A percentile compares a stretch with the other conserved stretches of the same genome.
Evolutionary conservation across 2,113 vertebrate genomes (phyloP).

Genomic region (Saguinus imperator): DNA sequence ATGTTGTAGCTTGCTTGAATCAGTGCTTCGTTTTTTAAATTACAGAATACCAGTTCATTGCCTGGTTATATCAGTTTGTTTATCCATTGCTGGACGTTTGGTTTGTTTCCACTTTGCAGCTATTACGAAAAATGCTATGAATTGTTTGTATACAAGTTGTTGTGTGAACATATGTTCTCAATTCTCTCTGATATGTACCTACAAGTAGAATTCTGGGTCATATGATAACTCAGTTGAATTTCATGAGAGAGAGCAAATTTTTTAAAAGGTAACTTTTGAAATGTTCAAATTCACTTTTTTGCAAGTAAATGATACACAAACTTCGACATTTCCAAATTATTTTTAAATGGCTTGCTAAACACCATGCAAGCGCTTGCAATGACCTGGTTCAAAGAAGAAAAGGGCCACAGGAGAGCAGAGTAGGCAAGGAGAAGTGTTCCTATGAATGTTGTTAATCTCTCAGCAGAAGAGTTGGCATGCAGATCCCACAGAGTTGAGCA

Average conservation of each 20-base stretch:
- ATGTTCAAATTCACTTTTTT: constrained; percentile 1
- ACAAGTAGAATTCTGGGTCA: constrained; percentile 19
- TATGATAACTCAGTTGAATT: constrained; percentile 15
- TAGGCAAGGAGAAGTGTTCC: neutral
- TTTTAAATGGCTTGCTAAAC: constrained; percentile 20
- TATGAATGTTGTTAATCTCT: neutral
- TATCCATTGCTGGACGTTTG: neutral
- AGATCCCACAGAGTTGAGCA: constrained; percentile 9
- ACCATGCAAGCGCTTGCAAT: neutral
- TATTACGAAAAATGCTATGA: neutral
- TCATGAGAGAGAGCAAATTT: neutral
- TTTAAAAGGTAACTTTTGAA: constrained; percentile 32
- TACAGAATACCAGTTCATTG: neutral
- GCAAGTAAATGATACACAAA: neutral
- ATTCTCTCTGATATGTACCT: neutral
- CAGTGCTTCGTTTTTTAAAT: neutral
- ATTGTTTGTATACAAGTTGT: neutral
- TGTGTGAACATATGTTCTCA: neutral
- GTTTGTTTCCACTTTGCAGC: neutral
- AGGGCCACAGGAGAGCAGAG: neutral
- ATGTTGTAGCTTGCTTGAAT: neutral
- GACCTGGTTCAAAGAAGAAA: constrained; percentile 2
- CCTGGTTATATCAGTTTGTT: neutral
- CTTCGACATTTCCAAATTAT: neutral
- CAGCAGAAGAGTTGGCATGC: neutral